Base-by-base conservation (phyloP, 64 coral and sea anemone genomes). In the Porites australiensis region DNA sequence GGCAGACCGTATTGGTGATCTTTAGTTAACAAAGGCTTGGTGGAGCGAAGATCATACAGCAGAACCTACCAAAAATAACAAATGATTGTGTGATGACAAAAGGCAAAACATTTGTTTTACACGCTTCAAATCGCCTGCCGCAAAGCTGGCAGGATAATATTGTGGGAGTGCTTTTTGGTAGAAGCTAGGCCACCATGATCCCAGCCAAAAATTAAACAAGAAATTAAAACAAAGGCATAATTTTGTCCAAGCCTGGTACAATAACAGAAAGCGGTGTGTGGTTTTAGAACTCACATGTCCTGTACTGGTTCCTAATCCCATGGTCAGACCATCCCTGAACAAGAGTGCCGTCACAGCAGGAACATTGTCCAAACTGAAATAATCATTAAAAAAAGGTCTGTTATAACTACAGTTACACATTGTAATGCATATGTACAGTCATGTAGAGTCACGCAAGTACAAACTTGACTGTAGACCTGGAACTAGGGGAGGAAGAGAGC, bases 1-100 rank as follows among this genome's bases (percentile, higher is more conserved):
- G 98, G 98, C 61, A 99, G 69, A 2, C 98, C 98, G 83, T 99
- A 99, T 65, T 96, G 98, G n/a, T 99, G 98, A 91, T 99, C 98
- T 58, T 99, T 99, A 5, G 96, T 79, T 5, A 99, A 72, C 9
- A 99, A 46, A 19, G 98, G 98, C 49, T 99, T 86, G 61, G 77
- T 96, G 44, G 98, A 96, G 19, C 98, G 92, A 22, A 99, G 83
- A 83, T 99, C 98, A 72, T 99, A 99, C 84, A 99, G 48, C 55
- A 99, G 64, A 2, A 99, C 94, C 96, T 98, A 37, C 3, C 43
- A 57, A 12, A 62, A 13, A n/a, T 13, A 76, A 18, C 73, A 76
- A 19, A 78, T 4, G 13, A 70, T 7, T 1, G 66, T 12, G 12
- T 57, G 54, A 64, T 18, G 48, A n/a, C 4, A n/a, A 3, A 3